Conservation (phyloP, 2,797 vertebrate genomes). For the Hipposideros larvatus region DNA sequence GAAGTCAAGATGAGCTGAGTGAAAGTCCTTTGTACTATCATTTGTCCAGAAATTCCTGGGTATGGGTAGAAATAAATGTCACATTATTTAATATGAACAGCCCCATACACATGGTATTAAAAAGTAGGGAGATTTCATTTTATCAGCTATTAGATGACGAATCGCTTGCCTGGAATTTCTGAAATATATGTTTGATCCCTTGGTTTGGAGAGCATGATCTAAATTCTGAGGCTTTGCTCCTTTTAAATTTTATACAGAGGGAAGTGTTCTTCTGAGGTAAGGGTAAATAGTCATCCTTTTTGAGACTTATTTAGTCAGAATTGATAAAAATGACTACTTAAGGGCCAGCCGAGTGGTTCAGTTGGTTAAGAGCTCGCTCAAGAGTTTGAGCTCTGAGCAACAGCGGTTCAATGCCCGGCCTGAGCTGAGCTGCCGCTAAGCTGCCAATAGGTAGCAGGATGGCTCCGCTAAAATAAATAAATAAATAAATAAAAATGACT, state of each 20-base stretch:
- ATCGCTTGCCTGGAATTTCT: slow-evolving; percentile 13
- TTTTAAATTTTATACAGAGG: neutral
- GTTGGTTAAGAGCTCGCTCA: too few relatives aligned
- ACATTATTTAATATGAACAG: neutral
- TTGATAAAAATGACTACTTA: neutral
- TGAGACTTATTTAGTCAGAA: neutral
- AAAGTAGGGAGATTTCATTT: neutral
- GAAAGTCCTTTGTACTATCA: neutral
- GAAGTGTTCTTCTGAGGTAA: neutral
- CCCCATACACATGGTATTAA: neutral
- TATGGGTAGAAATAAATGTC: neutral
- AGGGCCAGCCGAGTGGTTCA: too few relatives aligned
- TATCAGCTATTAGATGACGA: neutral
- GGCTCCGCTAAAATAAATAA: too few relatives aligned
- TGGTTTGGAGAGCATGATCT: neutral
- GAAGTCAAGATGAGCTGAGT: neutral
- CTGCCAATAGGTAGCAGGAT: too few relatives aligned
- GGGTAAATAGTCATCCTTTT: neutral
- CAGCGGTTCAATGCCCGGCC: too few relatives aligned
- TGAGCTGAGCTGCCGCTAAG: too few relatives aligned
- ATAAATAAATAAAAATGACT: neutral
- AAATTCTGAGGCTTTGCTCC: neutral
- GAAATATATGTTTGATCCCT: neutral
- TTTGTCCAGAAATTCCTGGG: neutral
- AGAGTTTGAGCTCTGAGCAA: too few relatives aligned